phyloP scores from a whole-genome alignment of 1,140 invertebrate genomes.

The Drosophila nasuta region DNA sequence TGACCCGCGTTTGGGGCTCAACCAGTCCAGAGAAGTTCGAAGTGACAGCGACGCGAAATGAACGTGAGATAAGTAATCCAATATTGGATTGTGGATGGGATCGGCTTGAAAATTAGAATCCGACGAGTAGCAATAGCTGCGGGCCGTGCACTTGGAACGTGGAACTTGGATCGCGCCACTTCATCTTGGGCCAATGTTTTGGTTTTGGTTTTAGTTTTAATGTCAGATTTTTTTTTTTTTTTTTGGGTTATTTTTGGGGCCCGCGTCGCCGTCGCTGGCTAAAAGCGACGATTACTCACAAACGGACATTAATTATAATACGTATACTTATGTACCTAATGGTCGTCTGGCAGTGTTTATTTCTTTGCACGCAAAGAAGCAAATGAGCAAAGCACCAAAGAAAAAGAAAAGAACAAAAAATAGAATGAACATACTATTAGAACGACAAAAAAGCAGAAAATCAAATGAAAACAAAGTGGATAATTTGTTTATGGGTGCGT shows the following conservation, averaged over 20 bases:
- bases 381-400: constrained; percentile 6
- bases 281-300: constrained; percentile 61
- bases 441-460: constrained; percentile 5
- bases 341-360: constrained; percentile 40
- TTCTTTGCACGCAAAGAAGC: constrained; percentile 44
- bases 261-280: constrained; percentile 21
- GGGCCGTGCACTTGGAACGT: constrained; percentile 28
- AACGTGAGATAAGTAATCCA: constrained; percentile 44
- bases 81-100: constrained; percentile 13
- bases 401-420: neutral
- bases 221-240: neutral
- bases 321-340: constrained; percentile 43
- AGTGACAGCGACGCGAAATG: constrained; percentile 16
- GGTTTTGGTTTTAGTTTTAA: constrained; percentile 18
- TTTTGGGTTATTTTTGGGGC: neutral
- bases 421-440: constrained; percentile 7
- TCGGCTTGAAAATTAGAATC: constrained; percentile 6
- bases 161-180: constrained; percentile 10
- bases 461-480: constrained; percentile 15
- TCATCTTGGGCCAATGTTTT: constrained; percentile 20
- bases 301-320: constrained; percentile 65
- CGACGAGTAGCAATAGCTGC: constrained; percentile 18
- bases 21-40: constrained; percentile 18
- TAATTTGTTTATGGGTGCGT: constrained; percentile 42
- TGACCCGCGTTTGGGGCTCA: constrained; percentile 4